Conservation (phyloP, 2,888 invertebrate species). For the Trileptium ribeirensis region DNA sequence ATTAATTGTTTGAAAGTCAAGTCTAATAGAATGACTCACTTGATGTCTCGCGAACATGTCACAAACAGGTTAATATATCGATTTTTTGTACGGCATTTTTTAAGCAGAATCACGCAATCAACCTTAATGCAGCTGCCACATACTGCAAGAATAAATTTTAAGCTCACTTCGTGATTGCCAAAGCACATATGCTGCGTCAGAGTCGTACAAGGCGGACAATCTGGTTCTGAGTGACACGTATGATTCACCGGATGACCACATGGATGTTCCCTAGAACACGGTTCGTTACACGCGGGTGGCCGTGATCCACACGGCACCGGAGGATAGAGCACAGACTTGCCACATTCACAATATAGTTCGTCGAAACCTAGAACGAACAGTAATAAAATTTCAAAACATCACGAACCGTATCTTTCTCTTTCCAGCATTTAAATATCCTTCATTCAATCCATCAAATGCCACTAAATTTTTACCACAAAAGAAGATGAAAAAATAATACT, state of each 20-base stretch:
- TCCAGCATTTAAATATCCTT: too few relatives aligned
- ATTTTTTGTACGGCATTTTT: neutral
- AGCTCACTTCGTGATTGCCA: constrained; percentile 63
- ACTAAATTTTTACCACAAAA: too few relatives aligned
- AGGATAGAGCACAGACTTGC: constrained; percentile 73
- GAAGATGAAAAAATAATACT: too few relatives aligned
- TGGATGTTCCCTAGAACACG: constrained; percentile 67
- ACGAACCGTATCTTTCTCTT: too few relatives aligned
- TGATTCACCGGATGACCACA: constrained; percentile 78
- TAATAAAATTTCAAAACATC: too few relatives aligned
- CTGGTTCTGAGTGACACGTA: constrained; percentile 67
- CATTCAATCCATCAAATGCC: too few relatives aligned
- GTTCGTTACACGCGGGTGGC: constrained; percentile 69
- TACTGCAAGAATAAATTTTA: too few relatives aligned
- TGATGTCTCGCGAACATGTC: too few relatives aligned
- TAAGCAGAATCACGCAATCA: neutral
- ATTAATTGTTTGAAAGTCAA: too few relatives aligned
- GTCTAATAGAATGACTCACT: neutral
- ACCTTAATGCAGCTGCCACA: too few relatives aligned
- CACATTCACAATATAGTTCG: constrained; percentile 84
- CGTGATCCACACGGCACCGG: constrained; percentile 86
- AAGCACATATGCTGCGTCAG: constrained; percentile 77
- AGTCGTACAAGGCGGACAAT: constrained; percentile 77
- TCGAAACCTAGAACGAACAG: constrained; percentile 66
- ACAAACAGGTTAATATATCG: neutral